phyloP scores from a whole-genome alignment of 2,888 invertebrate genomes.

The Hipparchia semele region DNA sequence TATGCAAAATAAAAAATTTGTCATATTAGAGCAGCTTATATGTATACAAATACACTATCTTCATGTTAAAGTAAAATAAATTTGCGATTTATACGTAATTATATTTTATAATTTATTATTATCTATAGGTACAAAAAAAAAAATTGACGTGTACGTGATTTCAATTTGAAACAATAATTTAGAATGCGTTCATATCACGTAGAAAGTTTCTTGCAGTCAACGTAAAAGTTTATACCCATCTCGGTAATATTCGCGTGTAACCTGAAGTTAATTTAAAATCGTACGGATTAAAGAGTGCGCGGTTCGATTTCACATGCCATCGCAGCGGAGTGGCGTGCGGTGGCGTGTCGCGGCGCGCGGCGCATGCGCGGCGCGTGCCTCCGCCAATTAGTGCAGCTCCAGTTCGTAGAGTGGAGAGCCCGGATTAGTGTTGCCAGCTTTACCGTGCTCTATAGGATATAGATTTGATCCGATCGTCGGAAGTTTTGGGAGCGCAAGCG shows the following conservation, averaged over 20 bases:
- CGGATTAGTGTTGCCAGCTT: conserved; percentile 11
- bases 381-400: conserved; percentile 81
- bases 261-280: conserved; percentile 52
- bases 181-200: conserved; percentile 6
- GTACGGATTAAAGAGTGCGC: conserved; percentile 66
- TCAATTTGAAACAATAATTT: background rate
- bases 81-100: too few relatives aligned
- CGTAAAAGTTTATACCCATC: conserved; percentile 10
- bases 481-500: too few relatives aligned
- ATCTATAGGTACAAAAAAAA: too few relatives aligned
- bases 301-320: conserved; percentile 80
- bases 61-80: too few relatives aligned
- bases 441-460: background rate
- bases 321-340: conserved; percentile 59
- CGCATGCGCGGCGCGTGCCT: conserved; percentile 78
- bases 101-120: too few relatives aligned
- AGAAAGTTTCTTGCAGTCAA: conserved; percentile 20
- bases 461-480: background rate
- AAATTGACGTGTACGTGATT: background rate
- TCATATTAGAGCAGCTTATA: too few relatives aligned
- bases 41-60: too few relatives aligned
- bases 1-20: too few relatives aligned
- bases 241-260: conserved; percentile 29
- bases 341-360: conserved; percentile 47
- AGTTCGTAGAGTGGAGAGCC: conserved; percentile 76